phyloP scores from a whole-genome alignment of 2,888 invertebrate species.

The Aethes cnicana region DNA sequence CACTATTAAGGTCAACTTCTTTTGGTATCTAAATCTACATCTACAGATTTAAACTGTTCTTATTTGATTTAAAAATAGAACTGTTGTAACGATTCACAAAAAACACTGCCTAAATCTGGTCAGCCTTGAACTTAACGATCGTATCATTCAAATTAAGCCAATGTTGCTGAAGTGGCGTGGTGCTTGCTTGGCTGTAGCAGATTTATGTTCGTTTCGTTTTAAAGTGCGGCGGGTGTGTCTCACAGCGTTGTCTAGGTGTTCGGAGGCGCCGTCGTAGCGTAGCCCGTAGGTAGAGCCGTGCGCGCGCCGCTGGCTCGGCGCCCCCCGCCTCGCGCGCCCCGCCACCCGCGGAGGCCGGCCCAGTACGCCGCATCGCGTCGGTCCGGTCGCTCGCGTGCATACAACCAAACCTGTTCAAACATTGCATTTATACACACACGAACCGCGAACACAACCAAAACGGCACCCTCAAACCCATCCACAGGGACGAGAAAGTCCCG shows the following conservation, averaged over 20 bases:
- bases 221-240: constrained; percentile 73
- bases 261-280: constrained; percentile 75
- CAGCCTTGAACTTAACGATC: constrained; percentile 70
- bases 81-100: constrained; percentile 35
- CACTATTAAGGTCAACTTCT: constrained; percentile 26
- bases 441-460: constrained; percentile 53
- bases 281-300: constrained; percentile 71
- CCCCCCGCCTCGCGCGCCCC: constrained; percentile 59
- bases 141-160: constrained; percentile 51
- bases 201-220: constrained; percentile 62
- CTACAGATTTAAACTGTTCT: constrained; percentile 1
- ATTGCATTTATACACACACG: constrained; percentile 59
- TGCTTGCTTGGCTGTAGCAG: constrained; percentile 54
- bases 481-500: constrained; percentile 65
- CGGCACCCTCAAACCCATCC: constrained; percentile 62
- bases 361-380: constrained; percentile 81
- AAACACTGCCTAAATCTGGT: constrained; percentile 50
- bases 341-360: constrained; percentile 59
- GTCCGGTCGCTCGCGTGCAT: constrained; percentile 69
- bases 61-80: constrained; percentile 15
- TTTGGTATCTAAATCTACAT: neutral
- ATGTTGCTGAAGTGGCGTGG: constrained; percentile 47
- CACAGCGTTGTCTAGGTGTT: constrained; percentile 76
- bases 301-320: constrained; percentile 75
- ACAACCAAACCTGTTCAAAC: constrained; percentile 48